A percentile compares a stretch with the other conserved stretches of the same genome.
Evolutionary conservation across 2,797 vertebrate genomes (phyloP).

Genomic region (Tachyglossus aculeatus): DNA sequence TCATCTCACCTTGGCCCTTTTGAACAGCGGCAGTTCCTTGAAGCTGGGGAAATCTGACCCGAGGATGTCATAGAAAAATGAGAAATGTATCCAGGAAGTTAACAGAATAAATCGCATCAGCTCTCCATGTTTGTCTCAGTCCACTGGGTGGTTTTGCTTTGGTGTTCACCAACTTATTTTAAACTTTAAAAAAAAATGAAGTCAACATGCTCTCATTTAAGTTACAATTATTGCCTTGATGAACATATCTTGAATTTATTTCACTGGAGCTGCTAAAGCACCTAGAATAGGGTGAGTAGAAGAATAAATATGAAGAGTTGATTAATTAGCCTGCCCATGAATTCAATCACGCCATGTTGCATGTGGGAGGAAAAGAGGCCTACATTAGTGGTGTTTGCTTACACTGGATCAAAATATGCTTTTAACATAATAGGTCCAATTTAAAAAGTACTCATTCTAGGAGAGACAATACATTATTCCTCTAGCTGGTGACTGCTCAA

Average conservation of each 20-base stretch:
- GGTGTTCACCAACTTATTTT: slow-evolving; percentile 1
- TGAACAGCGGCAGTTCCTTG: neutral
- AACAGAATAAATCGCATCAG: slow-evolving; percentile 5
- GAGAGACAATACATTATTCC: slow-evolving; percentile 38
- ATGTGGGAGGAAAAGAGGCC: neutral
- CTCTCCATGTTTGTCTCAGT: neutral
- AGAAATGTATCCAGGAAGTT: slow-evolving; percentile 19
- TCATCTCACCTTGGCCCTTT: slow-evolving; percentile 24
- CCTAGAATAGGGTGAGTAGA: neutral
- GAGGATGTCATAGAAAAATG: neutral
- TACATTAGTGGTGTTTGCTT: slow-evolving; percentile 33
- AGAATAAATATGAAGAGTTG: neutral
- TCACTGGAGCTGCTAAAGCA: neutral
- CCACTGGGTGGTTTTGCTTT: slow-evolving; percentile 8
- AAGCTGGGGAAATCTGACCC: neutral
- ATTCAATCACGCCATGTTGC: neutral
- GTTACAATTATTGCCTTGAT: neutral
- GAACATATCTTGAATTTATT: neutral
- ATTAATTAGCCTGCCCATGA: neutral
- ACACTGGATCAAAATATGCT: slow-evolving; percentile 6
- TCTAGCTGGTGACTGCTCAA: slow-evolving; percentile 49
- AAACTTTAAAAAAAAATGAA: neutral
- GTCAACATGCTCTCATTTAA: neutral
- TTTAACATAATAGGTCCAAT: slow-evolving; percentile 9
- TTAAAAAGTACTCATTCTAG: slow-evolving; percentile 38